These are phyloP conservation scores for Hyppa rectilinea DNA, from an alignment of 2,888 invertebrate species.

Conservation along the genomic window DNA sequence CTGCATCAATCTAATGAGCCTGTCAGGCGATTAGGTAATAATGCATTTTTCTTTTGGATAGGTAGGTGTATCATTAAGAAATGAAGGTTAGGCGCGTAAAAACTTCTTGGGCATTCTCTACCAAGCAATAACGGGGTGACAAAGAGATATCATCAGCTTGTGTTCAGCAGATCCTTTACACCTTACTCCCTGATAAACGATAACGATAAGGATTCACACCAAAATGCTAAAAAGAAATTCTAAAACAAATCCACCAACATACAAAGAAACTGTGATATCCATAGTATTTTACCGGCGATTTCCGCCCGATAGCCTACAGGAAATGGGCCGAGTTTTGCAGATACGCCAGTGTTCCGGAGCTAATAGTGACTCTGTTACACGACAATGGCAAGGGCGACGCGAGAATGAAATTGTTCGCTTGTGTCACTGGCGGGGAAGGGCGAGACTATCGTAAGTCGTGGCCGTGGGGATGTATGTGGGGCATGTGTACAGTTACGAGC, in stretches of 20 bases:
- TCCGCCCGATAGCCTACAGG: slow-evolving; percentile 32
- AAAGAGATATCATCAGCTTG: not conserved
- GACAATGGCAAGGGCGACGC: slow-evolving; percentile 29
- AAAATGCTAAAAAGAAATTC: slow-evolving; percentile 19
- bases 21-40: not conserved
- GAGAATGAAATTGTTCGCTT: slow-evolving; percentile 14
- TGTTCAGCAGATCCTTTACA: slow-evolving; percentile 21
- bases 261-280: slow-evolving; percentile 3
- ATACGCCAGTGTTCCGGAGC: slow-evolving; percentile 20
- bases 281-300: slow-evolving; percentile 16
- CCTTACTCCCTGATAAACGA: slow-evolving; percentile 9
- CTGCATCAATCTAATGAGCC: too few species aligned
- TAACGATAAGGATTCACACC: slow-evolving; percentile 12
- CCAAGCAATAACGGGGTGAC: not conserved
- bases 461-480: too few species aligned
- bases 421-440: slow-evolving; percentile 5
- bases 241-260: not conserved
- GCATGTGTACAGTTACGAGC: too few species aligned
- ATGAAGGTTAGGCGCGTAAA: too few species aligned
- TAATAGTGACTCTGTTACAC: slow-evolving; percentile 23
- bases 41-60: not conserved
- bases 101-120: not conserved
- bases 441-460: slow-evolving; percentile 7
- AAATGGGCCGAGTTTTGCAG: slow-evolving; percentile 28
- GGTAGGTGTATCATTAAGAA: too few species aligned